phyloP scores from a whole-genome alignment of 2,113 vertebrate genomes.

The Craseonycteris thonglongyai region DNA sequence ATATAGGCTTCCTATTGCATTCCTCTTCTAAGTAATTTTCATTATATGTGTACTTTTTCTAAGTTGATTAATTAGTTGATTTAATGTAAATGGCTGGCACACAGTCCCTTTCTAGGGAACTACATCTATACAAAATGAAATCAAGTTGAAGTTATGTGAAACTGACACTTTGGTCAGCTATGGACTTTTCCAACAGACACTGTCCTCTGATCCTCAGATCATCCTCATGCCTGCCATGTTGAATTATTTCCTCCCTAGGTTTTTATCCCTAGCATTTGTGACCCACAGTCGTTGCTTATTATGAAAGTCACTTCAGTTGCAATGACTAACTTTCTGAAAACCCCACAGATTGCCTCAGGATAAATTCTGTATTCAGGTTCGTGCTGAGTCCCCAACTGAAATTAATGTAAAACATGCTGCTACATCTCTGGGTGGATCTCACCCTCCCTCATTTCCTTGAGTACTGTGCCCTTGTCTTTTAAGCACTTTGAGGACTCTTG shows the following conservation, averaged over 20 bases:
- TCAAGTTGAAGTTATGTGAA: not conserved
- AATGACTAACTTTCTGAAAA: conserved; percentile 3
- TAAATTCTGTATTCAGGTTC: conserved; percentile 25
- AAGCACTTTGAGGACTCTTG: not conserved
- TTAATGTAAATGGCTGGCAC: not conserved
- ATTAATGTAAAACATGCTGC: conserved; percentile 24
- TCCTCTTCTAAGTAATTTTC: not conserved
- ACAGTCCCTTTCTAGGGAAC: not conserved
- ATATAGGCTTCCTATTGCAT: not conserved
- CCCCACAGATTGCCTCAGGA: conserved; percentile 9
- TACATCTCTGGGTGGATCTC: not conserved
- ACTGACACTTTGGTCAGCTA: not conserved
- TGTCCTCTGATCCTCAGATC: not conserved
- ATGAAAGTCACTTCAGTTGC: conserved; percentile 11
- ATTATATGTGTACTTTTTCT: not conserved
- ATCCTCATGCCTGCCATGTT: not conserved
- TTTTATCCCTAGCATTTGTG: not conserved
- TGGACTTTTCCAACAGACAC: not conserved
- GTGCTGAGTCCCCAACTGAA: not conserved
- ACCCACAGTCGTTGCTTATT: conserved; percentile 36
- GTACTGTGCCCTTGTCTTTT: not conserved
- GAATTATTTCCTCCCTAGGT: not conserved
- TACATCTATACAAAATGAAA: not conserved
- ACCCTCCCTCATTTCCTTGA: not conserved
- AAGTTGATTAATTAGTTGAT: not conserved